Conservation (phyloP, 2,113 vertebrate species). For the Marcusenius ussheri region DNA sequence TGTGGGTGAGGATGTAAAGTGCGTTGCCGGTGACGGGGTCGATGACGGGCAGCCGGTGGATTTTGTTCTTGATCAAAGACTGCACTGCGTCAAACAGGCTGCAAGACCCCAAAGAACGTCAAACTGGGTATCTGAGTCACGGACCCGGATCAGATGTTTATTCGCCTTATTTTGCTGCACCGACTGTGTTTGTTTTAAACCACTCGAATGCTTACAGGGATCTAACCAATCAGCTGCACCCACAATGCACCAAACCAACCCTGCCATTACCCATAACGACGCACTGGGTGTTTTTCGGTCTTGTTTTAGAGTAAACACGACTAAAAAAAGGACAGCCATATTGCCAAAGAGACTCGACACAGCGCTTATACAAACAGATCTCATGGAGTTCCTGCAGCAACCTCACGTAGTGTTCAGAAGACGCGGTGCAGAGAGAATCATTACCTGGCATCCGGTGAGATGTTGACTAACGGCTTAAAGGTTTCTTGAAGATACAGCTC, state of each 20-base stretch:
- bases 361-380: not conserved
- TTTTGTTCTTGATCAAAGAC: slow-evolving; percentile 99
- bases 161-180: not conserved
- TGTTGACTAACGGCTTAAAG: slow-evolving; percentile 98
- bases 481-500: slow-evolving; percentile 98
- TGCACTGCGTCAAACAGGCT: slow-evolving; percentile 95
- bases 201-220: not conserved
- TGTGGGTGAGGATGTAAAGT: slow-evolving; percentile 99
- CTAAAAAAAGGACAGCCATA: not conserved
- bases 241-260: not conserved
- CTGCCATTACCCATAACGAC: not conserved
- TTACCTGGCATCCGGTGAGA: slow-evolving; percentile 94
- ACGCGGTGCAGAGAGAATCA: slow-evolving; percentile 5
- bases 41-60: slow-evolving; percentile 97
- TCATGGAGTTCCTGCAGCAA: not conserved
- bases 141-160: too few relatives aligned
- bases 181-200: not conserved
- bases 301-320: not conserved
- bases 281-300: not conserved
- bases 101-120: slow-evolving; percentile 41
- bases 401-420: not conserved
- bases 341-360: not conserved
- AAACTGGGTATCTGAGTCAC: not conserved
- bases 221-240: not conserved
- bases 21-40: slow-evolving; percentile 95